Percentiles rank a stretch among this genome's conserved stretches.
Evolutionary conservation across 2,797 vertebrate genomes (phyloP).

Genomic region (Eulemur coronatus): DNA sequence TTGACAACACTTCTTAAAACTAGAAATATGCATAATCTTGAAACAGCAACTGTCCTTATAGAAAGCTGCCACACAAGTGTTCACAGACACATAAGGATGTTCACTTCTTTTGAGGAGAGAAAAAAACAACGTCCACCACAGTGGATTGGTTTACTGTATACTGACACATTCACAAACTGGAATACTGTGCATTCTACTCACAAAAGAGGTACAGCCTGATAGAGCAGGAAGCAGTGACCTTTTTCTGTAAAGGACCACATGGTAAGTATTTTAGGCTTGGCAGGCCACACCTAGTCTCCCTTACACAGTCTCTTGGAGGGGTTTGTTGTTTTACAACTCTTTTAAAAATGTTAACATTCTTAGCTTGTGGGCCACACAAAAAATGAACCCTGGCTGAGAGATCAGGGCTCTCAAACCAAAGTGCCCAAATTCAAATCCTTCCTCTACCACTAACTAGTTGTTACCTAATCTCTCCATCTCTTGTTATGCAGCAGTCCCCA

Average conservation of each 20-base stretch:
- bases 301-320: not conserved
- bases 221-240: not conserved
- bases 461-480: not conserved
- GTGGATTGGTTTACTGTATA: not conserved
- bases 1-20: not conserved
- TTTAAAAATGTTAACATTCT: slow-evolving; percentile 13
- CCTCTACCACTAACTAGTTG: not conserved
- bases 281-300: not conserved
- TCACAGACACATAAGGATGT: not conserved
- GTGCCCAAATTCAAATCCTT: not conserved
- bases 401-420: not conserved
- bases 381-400: not conserved
- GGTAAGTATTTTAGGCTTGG: not conserved
- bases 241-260: not conserved
- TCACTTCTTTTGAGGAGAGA: not conserved
- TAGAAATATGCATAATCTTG: not conserved
- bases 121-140: not conserved
- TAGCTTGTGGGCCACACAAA: not conserved
- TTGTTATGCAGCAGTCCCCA: not conserved
- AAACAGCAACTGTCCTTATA: not conserved
- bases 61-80: not conserved
- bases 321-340: not conserved
- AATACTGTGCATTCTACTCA: not conserved
- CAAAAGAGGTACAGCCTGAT: not conserved
- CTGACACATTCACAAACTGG: not conserved